phyloP scores from a whole-genome alignment of 23 tunicate genomes.

The Aplidium turbinatum region DNA sequence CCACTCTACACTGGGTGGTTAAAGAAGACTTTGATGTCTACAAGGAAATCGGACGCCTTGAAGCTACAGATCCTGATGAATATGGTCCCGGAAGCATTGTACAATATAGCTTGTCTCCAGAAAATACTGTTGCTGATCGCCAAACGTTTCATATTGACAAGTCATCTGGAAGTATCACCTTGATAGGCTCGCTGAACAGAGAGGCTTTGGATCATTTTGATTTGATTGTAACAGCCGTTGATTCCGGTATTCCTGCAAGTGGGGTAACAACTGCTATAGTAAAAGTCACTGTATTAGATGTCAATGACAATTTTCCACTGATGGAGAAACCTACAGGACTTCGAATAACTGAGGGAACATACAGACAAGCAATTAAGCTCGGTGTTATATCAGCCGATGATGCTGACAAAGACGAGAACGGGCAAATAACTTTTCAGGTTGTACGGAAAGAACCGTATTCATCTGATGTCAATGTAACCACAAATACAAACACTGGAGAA shows the following conservation, averaged over 20 bases:
- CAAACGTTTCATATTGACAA: conserved; percentile 34
- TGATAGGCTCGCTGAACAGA: conserved; percentile 31
- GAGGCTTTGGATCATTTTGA: conserved; percentile 17
- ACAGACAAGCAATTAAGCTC: conserved; percentile 23
- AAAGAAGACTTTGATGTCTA: conserved; percentile 14
- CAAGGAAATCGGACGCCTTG: conserved; percentile 30
- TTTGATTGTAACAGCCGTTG: conserved; percentile 20
- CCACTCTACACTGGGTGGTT: conserved; percentile 6
- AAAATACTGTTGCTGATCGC: conserved; percentile 1
- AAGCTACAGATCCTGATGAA: conserved; percentile 53
- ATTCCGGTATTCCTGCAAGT: background rate
- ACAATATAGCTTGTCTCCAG: conserved; percentile 1
- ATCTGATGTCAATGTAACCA: conserved; percentile 1
- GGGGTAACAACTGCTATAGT: conserved; percentile 30
- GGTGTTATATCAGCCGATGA: conserved; percentile 38
- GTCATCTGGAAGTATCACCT: conserved; percentile 41
- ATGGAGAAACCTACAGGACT: conserved; percentile 6
- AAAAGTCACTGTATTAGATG: conserved; percentile 29
- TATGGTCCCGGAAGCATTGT: conserved; percentile 23
- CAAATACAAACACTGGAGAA: conserved; percentile 32
- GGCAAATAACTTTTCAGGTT: conserved; percentile 5
- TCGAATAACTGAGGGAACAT: conserved; percentile 45
- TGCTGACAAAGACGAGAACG: conserved; percentile 22
- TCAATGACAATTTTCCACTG: conserved; percentile 50
- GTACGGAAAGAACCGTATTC: conserved; percentile 8